Base-by-base conservation (phyloP, 2,797 vertebrate genomes). In the Onychomys leucogaster region DNA sequence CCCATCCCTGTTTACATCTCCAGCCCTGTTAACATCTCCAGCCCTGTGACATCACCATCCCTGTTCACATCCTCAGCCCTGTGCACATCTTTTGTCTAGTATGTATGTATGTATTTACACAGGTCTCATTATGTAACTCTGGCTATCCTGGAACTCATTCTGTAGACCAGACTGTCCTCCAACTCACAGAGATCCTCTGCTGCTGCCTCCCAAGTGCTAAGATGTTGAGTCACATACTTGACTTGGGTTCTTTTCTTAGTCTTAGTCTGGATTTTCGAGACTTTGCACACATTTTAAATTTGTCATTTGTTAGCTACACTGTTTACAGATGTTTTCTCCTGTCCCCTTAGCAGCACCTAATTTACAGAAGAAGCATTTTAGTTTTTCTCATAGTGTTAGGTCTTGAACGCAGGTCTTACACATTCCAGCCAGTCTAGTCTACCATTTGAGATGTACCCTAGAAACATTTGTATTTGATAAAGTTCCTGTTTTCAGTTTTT, bases 321-420 rank as follows among this genome's bases (percentile, higher is more conserved):
- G 89, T 93, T 81, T 91, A 59, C 34, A 93, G 34, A 43, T 86
- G 78, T 91, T 91, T 91, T 91, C 34, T 95, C 25, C 81, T 12
- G 49, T 84, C 85, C 6, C 85, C 25, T 86, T 92, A 91, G 41
- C 13, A 86, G 17, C 85, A 67, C 13, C 86, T 27, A 75, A 27
- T 94, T 89, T 91, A 34, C 29, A 89, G 14, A 86, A 49, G 37
- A 73, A 73, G 37, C 69, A 73, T 41, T 73, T 73, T 73, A 41
- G 10, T 71, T 13, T 37, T 43, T 43, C 23, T 75, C 41, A 13
- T 75, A 43, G 73, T 71, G 69, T 75, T 17, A 85, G 46, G 67
- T n/a, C 11, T 77, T 93, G 46, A 78, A 78, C 1, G 13, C 73
- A 75, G 23, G 37, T 43, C 23, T 75, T 75, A 25, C 73, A 75